These are phyloP conservation scores for Balanococcus diminutus DNA, from an alignment of 2,888 invertebrate species.

Conservation along the genomic window DNA sequence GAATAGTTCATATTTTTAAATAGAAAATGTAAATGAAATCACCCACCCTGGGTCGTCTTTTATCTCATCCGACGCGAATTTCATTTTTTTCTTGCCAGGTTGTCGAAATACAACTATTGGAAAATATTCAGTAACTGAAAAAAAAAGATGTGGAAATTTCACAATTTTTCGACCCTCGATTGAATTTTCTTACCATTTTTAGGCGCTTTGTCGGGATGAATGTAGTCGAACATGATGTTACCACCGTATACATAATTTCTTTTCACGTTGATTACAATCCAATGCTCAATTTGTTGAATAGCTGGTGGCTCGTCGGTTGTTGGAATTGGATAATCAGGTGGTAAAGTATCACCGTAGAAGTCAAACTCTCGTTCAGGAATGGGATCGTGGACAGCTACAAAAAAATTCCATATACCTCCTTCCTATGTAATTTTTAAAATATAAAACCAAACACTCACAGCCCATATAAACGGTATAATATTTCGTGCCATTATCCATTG, in stretches of 20 bases:
- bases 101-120: neutral
- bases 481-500: neutral
- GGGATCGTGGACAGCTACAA: neutral
- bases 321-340: neutral
- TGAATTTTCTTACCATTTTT: neutral
- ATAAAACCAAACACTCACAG: neutral
- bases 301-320: neutral
- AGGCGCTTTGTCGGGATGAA: neutral
- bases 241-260: neutral
- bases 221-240: conserved; percentile 2
- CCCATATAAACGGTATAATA: neutral
- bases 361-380: neutral
- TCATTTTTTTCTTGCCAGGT: neutral
- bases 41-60: neutral
- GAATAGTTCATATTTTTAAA: neutral
- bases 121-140: neutral
- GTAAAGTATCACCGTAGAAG: neutral
- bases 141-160: neutral
- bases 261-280: neutral
- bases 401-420: neutral
- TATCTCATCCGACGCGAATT: neutral
- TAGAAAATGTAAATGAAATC: neutral
- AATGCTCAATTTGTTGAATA: neutral
- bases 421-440: too few relatives aligned
- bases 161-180: neutral